Conservation (phyloP, 2,797 vertebrate species). For the Neomorphus geoffroyi region DNA sequence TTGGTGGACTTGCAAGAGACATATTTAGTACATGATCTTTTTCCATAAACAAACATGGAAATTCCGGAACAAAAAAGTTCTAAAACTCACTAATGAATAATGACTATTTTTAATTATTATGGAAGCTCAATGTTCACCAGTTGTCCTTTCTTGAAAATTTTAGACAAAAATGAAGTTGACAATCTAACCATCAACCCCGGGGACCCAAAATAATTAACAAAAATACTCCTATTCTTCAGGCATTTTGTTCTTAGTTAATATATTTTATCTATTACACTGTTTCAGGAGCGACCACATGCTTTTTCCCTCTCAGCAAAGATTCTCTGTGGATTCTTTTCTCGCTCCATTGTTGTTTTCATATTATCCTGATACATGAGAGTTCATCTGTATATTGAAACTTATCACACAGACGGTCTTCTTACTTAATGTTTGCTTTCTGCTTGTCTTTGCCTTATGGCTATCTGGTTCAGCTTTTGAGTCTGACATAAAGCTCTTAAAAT, state of each 20-base stretch:
- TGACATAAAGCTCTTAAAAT: slow-evolving; percentile 43
- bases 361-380: neutral
- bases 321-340: neutral
- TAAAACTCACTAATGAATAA: neutral
- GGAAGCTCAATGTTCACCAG: neutral
- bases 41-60: neutral
- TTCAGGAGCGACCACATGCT: neutral
- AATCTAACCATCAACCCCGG: neutral
- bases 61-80: neutral
- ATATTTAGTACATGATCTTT: slow-evolving; percentile 1
- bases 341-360: neutral
- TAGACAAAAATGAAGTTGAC: neutral
- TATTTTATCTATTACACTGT: neutral
- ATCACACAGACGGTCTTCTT: neutral
- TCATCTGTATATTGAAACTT: neutral
- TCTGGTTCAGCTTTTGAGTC: neutral
- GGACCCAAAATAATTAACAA: neutral
- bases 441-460: neutral
- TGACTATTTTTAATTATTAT: neutral
- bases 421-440: neutral
- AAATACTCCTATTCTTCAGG: neutral
- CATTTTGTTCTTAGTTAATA: neutral
- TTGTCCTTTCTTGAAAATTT: neutral
- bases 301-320: neutral
- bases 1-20: neutral